Base-by-base conservation (phyloP, 2,113 vertebrate genomes). In the Monarcha castaneiventris region DNA sequence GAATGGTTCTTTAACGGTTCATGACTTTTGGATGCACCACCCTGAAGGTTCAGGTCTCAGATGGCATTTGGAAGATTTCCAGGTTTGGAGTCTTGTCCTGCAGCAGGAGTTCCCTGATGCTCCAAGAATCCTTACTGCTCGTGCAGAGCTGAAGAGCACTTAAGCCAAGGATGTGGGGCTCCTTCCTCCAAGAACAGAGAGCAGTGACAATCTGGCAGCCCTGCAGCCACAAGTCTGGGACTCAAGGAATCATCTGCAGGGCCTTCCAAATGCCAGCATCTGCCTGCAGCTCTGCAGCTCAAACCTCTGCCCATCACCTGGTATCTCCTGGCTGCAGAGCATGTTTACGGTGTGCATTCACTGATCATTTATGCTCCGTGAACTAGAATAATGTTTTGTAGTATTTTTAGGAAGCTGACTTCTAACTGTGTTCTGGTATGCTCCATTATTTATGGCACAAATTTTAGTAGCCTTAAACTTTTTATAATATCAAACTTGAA, bases 201-300 rank as follows among this genome's bases (percentile, higher is more conserved):
- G 11, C 35, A n/a, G 11, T 29, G 41, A 66, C 46, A 16, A 35
- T 84, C 41, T 93, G 49, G 19, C 6, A 93, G 27, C 66, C 37
- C 41, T 83, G 12, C 49, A 66, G 44, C 49, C 22, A 19, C 2
- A 10, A 35, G 19, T 76, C 41, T 90, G 66, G 21, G 56, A 35
- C 27, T 71, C 0, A 0, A 72, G 30, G 23, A 84, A 86, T 62
- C 1, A 7, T 3, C n/a, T 88, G 58, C 0, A 0, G 33, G 11
- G 7, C 25, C 33, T 77, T 79, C 51, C 13, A 44, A 72, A 25
- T 71, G 55, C 23, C 10, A 9, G 23, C 52, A 39, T 74, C 51
- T 90, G 26, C 63, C 41, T 85, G 21, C 17, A 80, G 7, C 13
- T 54, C 37, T 9, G 0, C 58, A 82, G 37, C 37, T 80, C 44